These are phyloP conservation scores for Oryctes rhinoceros DNA, from an alignment of 1,140 invertebrate species.

Conservation along the genomic window DNA sequence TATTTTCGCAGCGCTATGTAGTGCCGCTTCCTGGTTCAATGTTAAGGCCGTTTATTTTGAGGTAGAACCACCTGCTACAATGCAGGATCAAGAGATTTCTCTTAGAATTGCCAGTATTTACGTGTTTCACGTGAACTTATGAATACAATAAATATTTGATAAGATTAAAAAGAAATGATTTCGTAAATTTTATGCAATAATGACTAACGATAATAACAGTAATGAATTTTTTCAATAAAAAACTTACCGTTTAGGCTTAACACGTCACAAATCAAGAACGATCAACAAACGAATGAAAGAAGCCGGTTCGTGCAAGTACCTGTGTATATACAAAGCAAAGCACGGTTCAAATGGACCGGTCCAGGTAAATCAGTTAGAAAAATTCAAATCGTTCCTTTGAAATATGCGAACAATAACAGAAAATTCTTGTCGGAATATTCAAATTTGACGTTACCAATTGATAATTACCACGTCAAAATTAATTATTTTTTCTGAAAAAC, in stretches of 20 bases:
- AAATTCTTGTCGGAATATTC: slow-evolving; percentile 21
- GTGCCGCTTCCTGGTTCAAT: neutral
- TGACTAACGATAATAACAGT: neutral
- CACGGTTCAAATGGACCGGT: slow-evolving; percentile 47
- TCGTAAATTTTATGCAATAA: neutral
- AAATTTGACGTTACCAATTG: slow-evolving; percentile 22
- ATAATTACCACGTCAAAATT: slow-evolving; percentile 39
- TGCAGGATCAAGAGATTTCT: neutral
- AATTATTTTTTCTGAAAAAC: slow-evolving; percentile 37
- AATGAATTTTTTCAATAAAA: slow-evolving; percentile 13
- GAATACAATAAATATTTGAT: slow-evolving; percentile 17
- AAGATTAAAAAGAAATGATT: neutral
- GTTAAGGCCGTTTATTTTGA: slow-evolving; percentile 40
- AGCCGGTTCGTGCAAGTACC: slow-evolving; percentile 47
- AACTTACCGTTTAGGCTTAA: slow-evolving; percentile 56
- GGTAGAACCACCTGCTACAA: slow-evolving; percentile 28
- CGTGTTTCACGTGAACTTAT: slow-evolving; percentile 6
- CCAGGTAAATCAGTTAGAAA: slow-evolving; percentile 46
- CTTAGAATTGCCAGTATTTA: neutral
- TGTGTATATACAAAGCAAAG: slow-evolving; percentile 7
- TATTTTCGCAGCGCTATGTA: neutral
- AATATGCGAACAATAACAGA: neutral
- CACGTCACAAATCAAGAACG: slow-evolving; percentile 57
- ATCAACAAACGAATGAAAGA: slow-evolving; percentile 57
- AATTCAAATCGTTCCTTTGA: slow-evolving; percentile 50